These are phyloP conservation scores for Triplophysa tibetana DNA, from an alignment of 2,113 vertebrate species.

Conservation along the genomic window DNA sequence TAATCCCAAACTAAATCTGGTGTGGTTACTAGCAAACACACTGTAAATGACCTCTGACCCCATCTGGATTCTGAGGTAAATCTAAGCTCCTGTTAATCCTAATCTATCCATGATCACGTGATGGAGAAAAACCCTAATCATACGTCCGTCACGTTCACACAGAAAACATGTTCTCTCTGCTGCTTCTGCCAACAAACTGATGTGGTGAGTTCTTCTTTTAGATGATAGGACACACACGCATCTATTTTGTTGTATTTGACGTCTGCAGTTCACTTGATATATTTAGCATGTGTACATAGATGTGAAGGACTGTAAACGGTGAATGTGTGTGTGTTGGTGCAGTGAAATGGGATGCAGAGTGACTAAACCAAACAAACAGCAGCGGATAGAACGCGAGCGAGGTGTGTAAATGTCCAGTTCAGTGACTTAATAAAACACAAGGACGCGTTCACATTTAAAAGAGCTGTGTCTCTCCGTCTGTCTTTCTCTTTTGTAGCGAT, in stretches of 20 bases:
- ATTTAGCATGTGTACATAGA: no score
- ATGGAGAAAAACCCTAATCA: slow-evolving; percentile 52
- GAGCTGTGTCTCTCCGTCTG: neutral
- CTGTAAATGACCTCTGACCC: no score
- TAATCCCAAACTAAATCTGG: no score
- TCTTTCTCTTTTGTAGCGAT: slow-evolving; percentile 45
- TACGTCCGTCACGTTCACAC: neutral
- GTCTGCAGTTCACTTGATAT: no score
- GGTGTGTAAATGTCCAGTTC: slow-evolving; percentile 52
- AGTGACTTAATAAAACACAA: no score
- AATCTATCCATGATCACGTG: slow-evolving; percentile 70
- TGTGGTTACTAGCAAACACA: no score
- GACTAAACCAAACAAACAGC: slow-evolving; percentile 61
- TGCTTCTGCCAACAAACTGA: neutral
- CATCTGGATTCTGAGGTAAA: slow-evolving; percentile 37
- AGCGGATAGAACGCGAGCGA: slow-evolving; percentile 63
- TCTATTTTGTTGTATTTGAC: no score
- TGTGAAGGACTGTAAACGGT: no score
- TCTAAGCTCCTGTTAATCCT: slow-evolving; percentile 67
- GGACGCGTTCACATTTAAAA: no score
- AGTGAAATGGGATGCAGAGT: slow-evolving; percentile 74
- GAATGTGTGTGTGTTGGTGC: neutral
- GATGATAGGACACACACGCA: no score
- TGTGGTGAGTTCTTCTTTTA: neutral
- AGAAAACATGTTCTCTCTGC: no score